Percentiles rank a stretch among this genome's conserved stretches.
phyloP scores from a whole-genome alignment of 2,113 vertebrate species.

The Excalfactoria chinensis region DNA sequence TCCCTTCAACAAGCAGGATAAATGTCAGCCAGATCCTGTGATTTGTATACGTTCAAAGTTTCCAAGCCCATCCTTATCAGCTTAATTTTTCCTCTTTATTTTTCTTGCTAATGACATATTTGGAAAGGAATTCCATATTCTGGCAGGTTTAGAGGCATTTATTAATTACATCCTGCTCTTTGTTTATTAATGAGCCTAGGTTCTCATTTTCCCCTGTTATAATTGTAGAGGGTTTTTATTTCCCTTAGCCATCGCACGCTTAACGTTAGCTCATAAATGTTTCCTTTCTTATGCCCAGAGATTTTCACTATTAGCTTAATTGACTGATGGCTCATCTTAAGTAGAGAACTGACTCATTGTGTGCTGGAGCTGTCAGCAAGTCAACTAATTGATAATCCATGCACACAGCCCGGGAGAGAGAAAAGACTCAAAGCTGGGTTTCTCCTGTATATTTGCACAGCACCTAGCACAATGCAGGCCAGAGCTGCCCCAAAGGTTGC shows the following conservation, averaged over 20 bases:
- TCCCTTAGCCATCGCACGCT: not conserved
- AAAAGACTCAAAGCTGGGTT: not conserved
- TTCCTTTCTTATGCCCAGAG: slow-evolving; percentile 40
- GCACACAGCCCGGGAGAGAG: not conserved
- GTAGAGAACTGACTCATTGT: not conserved
- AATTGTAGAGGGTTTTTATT: slow-evolving; percentile 32
- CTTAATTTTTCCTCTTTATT: slow-evolving; percentile 39
- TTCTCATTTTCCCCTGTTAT: slow-evolving; percentile 1
- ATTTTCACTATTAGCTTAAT: slow-evolving; percentile 30
- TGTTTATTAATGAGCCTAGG: slow-evolving; percentile 46
- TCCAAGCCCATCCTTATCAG: slow-evolving; percentile 27
- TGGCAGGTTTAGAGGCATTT: not conserved
- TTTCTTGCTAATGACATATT: slow-evolving; percentile 27
- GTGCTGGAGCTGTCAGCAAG: slow-evolving; percentile 28
- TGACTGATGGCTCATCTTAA: slow-evolving; percentile 6
- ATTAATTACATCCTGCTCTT: slow-evolving; percentile 63
- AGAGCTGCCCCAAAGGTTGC: not conserved
- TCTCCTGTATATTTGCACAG: not conserved
- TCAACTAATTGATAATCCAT: not conserved
- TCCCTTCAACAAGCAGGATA: not conserved
- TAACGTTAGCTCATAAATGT: slow-evolving; percentile 23
- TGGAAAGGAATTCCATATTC: slow-evolving; percentile 48
- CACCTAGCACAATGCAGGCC: not conserved
- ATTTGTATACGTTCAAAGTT: slow-evolving; percentile 1
- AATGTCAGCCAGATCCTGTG: not conserved